These are phyloP conservation scores for Pecten maximus DNA, from an alignment of 2,888 invertebrate species.

Conservation along the genomic window DNA sequence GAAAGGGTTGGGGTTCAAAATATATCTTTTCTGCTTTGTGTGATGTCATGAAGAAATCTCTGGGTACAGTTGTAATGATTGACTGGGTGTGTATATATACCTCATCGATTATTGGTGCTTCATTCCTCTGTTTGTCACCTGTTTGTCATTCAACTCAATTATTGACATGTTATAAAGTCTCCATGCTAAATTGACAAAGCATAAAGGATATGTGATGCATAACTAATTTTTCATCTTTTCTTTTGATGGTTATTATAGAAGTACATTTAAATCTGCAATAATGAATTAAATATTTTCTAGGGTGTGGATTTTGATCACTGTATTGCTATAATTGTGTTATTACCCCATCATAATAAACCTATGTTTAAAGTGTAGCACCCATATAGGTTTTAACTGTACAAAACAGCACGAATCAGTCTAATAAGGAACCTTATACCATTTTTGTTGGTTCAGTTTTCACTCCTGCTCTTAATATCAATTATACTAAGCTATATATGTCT, in stretches of 20 bases:
- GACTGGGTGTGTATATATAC: neutral
- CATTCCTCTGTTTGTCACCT: neutral
- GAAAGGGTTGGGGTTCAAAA: neutral
- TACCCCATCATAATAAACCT: too few relatives aligned
- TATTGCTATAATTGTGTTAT: too few relatives aligned
- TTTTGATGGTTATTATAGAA: neutral
- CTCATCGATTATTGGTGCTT: neutral
- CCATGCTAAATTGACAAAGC: neutral
- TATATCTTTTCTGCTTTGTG: neutral
- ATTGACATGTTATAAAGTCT: neutral
- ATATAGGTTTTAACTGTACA: too few relatives aligned
- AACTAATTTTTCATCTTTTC: neutral
- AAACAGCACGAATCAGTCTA: too few relatives aligned
- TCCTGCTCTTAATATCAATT: too few relatives aligned
- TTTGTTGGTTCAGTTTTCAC: too few relatives aligned
- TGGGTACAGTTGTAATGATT: neutral
- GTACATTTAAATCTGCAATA: too few relatives aligned
- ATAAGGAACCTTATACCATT: too few relatives aligned
- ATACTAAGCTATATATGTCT: too few relatives aligned
- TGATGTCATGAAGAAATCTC: neutral
- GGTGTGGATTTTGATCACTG: too few relatives aligned
- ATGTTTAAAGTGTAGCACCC: too few relatives aligned
- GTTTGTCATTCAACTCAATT: neutral
- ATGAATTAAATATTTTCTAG: too few relatives aligned
- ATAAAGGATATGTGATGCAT: neutral